Conservation (phyloP, 2,113 vertebrate genomes). For the Sturnira hondurensis region DNA sequence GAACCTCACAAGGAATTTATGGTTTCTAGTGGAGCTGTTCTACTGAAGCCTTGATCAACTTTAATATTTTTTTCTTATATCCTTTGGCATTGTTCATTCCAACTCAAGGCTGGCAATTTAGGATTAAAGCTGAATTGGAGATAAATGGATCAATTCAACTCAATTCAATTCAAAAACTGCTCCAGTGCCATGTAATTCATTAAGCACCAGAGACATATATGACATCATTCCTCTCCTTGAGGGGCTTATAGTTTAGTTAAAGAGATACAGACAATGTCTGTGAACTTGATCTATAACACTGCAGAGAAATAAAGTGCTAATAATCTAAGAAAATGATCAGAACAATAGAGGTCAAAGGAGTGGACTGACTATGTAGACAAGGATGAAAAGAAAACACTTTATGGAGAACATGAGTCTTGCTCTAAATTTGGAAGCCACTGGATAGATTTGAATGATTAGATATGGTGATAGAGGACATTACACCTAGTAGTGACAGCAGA, state of each 20-base stretch:
- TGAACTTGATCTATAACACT: neutral
- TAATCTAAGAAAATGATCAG: neutral
- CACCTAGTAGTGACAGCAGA: neutral
- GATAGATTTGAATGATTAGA: neutral
- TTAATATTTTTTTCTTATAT: slow-evolving; percentile 46
- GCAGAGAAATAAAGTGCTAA: neutral
- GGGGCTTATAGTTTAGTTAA: neutral
- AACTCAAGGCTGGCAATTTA: slow-evolving; percentile 13
- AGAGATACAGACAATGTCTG: neutral
- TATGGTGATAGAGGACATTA: neutral
- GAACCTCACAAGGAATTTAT: neutral
- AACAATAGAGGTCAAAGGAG: neutral
- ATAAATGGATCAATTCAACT: slow-evolving; percentile 32
- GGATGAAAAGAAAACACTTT: neutral
- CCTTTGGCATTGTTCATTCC: slow-evolving; percentile 24
- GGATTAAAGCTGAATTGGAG: neutral
- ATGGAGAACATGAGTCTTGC: neutral
- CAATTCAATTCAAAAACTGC: neutral
- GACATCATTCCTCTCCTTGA: neutral
- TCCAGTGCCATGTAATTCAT: neutral
- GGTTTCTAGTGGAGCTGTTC: slow-evolving; percentile 18
- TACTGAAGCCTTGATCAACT: slow-evolving; percentile 41
- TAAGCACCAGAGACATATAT: neutral
- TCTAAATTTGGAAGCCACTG: neutral
- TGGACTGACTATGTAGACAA: neutral